Evolutionary conservation across 2,888 invertebrate species (phyloP).

Genomic region (Leptinotarsa peninsularis): DNA sequence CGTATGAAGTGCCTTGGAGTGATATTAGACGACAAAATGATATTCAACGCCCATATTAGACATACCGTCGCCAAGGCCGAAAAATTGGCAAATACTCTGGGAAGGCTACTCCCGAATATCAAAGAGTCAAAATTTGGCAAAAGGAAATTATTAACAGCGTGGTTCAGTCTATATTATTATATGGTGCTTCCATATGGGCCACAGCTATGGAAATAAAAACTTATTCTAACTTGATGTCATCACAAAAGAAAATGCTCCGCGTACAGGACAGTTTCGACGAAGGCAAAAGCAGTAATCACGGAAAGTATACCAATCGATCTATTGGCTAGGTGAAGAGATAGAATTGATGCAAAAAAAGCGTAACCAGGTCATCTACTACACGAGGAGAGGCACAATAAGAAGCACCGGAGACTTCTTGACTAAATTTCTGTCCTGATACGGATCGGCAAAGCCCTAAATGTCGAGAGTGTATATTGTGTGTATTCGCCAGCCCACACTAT

Average conservation of each 20-base stretch:
- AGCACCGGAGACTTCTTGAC: neutral
- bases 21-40: neutral
- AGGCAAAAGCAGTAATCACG: neutral
- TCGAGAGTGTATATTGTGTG: too few relatives aligned
- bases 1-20: neutral
- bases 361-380: neutral
- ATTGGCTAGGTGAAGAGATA: neutral
- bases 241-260: neutral
- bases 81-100: neutral
- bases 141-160: neutral
- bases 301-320: neutral
- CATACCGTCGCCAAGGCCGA: neutral
- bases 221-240: neutral
- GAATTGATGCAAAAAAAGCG: neutral
- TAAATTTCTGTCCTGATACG: too few relatives aligned
- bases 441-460: too few relatives aligned
- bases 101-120: neutral
- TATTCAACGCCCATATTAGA: neutral
- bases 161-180: neutral
- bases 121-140: neutral
- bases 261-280: neutral
- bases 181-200: neutral
- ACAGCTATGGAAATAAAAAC: neutral
- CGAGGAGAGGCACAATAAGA: neutral
- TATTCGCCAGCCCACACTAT: too few relatives aligned